Percentiles rank a stretch among this genome's conserved stretches.
These are phyloP conservation scores for Hydrozoanthus gracilis DNA, from an alignment of 92 coral and sea anemone species.

Conservation along the genomic window DNA sequence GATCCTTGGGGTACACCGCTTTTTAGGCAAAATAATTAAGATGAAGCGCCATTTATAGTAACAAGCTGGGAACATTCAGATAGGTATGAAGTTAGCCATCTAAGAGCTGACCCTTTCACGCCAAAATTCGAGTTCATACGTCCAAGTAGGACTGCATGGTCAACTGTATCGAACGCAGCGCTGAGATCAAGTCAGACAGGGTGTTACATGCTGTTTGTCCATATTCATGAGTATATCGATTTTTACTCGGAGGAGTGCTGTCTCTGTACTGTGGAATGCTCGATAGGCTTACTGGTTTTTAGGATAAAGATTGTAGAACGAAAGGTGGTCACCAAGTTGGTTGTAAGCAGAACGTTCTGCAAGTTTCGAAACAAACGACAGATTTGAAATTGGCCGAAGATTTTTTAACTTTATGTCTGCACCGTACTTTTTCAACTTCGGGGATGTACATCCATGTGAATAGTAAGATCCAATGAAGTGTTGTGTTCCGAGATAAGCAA, in stretches of 20 bases:
- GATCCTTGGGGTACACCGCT: too few relatives aligned
- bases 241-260: conserved; percentile 32
- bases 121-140: conserved; percentile 42
- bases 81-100: too few relatives aligned
- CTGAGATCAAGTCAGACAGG: conserved; percentile 35
- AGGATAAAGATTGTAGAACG: too few relatives aligned
- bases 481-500: too few relatives aligned
- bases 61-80: too few relatives aligned
- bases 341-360: conserved; percentile 40
- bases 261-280: conserved; percentile 36
- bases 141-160: conserved; percentile 38
- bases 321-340: too few relatives aligned
- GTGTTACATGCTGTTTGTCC: conserved; percentile 47
- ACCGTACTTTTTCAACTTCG: conserved; percentile 27
- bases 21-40: too few relatives aligned
- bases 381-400: conserved; percentile 38
- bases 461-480: too few relatives aligned
- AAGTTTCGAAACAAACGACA: conserved; percentile 45
- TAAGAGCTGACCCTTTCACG: conserved; percentile 32
- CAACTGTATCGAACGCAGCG: conserved; percentile 33
- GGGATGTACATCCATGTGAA: too few relatives aligned
- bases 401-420: conserved; percentile 32
- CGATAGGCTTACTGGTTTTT: conserved; percentile 42
- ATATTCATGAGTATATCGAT: too few relatives aligned
- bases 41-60: conserved; percentile 9